A percentile compares a stretch with the other conserved stretches of the same genome.
These are phyloP conservation scores for Pandemis heparana DNA, from an alignment of 2,888 invertebrate species.

Conservation along the genomic window DNA sequence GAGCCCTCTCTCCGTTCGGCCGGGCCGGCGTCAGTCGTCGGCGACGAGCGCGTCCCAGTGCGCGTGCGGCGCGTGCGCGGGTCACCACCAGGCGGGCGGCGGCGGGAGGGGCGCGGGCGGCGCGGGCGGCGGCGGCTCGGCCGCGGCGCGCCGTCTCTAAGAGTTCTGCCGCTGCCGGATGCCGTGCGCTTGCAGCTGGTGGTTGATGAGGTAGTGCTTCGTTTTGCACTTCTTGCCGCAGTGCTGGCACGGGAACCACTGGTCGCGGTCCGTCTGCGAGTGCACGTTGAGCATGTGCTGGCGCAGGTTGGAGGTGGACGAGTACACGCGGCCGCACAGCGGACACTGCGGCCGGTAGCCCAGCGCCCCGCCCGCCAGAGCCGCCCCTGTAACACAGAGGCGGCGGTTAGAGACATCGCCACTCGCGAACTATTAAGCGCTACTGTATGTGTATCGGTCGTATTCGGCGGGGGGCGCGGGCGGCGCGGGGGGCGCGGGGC, in stretches of 20 bases:
- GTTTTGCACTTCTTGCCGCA: slow-evolving; percentile 92
- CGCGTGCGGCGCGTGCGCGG: slow-evolving; percentile 44
- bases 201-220: slow-evolving; percentile 91
- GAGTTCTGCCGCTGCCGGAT: slow-evolving; percentile 89
- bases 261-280: slow-evolving; percentile 88
- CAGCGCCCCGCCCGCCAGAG: slow-evolving; percentile 84
- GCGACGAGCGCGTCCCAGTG: slow-evolving; percentile 40
- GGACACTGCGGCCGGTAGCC: slow-evolving; percentile 88
- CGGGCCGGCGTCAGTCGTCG: slow-evolving; percentile 39
- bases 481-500: slow-evolving; percentile 57
- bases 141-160: slow-evolving; percentile 77
- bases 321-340: slow-evolving; percentile 90
- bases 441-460: slow-evolving; percentile 75
- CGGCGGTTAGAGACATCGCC: slow-evolving; percentile 82
- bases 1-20: background rate
- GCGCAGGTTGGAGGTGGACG: slow-evolving; percentile 90
- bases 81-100: slow-evolving; percentile 46
- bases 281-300: slow-evolving; percentile 92
- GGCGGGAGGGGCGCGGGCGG: slow-evolving; percentile 42
- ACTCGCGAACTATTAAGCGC: slow-evolving; percentile 69
- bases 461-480: slow-evolving; percentile 55
- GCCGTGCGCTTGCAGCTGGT: slow-evolving; percentile 91
- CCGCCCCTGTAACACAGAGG: slow-evolving; percentile 89
- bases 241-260: slow-evolving; percentile 90
- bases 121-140: slow-evolving; percentile 48